Percentiles rank a stretch among this genome's conserved stretches.
phyloP scores from a whole-genome alignment of 2,888 invertebrate species.

The Gymnoscelis rufifasciata region DNA sequence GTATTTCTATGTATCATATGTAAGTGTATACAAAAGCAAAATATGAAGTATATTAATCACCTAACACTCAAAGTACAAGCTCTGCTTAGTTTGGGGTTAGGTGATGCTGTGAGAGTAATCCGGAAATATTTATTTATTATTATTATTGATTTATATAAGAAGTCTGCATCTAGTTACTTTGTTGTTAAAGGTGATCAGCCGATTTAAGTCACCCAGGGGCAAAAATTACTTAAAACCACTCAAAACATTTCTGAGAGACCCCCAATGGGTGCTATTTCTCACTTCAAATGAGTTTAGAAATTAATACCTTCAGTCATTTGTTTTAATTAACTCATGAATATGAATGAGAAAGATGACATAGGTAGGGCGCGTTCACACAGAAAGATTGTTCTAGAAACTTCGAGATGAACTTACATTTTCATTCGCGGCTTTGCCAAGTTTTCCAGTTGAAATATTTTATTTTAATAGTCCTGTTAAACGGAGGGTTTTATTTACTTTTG shows the following conservation, averaged over 20 bases:
- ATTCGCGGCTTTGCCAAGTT: background rate
- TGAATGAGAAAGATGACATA: slow-evolving; percentile 52
- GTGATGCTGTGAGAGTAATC: too few relatives aligned
- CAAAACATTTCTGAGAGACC: slow-evolving; percentile 26
- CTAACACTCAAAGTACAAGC: too few relatives aligned
- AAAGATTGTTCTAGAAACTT: background rate
- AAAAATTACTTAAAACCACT: slow-evolving; percentile 27
- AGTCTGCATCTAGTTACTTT: slow-evolving; percentile 5
- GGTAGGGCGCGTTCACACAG: slow-evolving; percentile 28
- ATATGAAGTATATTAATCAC: too few relatives aligned
- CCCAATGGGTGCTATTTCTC: slow-evolving; percentile 45
- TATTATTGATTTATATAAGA: too few relatives aligned
- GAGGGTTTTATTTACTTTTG: too few relatives aligned
- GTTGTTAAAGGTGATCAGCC: slow-evolving; percentile 10
- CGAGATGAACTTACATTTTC: background rate
- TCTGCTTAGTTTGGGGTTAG: too few relatives aligned
- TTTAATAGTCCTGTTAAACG: too few relatives aligned
- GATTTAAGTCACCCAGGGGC: slow-evolving; percentile 11
- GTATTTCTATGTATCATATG: too few relatives aligned
- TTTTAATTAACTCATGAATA: slow-evolving; percentile 66
- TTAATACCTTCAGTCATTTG: slow-evolving; percentile 58
- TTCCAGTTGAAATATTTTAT: too few relatives aligned
- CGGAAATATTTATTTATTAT: too few relatives aligned
- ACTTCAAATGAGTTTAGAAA: slow-evolving; percentile 53
- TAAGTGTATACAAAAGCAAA: too few relatives aligned